phyloP scores from a whole-genome alignment of 2,888 invertebrate genomes.

The Troilus luridus region DNA sequence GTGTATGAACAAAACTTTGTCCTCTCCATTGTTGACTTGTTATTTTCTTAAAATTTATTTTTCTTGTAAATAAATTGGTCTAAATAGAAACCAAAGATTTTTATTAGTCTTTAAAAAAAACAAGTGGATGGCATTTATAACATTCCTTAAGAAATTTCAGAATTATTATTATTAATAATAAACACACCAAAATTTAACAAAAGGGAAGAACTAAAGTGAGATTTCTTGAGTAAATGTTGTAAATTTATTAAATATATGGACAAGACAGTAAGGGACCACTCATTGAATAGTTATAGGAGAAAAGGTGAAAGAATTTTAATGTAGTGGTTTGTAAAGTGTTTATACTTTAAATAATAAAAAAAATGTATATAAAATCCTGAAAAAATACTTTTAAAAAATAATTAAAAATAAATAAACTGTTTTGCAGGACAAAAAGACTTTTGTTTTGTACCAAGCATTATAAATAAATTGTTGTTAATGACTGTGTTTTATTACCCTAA shows the following conservation, averaged over 20 bases:
- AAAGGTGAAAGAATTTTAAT: conserved; percentile 28
- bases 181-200: neutral
- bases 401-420: conserved; percentile 35
- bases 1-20: neutral
- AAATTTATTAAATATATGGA: neutral
- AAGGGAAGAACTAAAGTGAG: neutral
- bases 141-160: conserved; percentile 10
- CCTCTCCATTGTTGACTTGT: conserved; percentile 2
- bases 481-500: conserved; percentile 32
- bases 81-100: conserved; percentile 49
- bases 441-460: conserved; percentile 42
- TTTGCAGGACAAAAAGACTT: conserved; percentile 33
- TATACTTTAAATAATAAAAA: conserved; percentile 25
- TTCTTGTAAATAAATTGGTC: conserved; percentile 23
- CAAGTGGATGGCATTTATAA: neutral
- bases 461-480: conserved; percentile 24
- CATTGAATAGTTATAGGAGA: conserved; percentile 12
- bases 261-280: conserved; percentile 31
- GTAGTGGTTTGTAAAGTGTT: conserved; percentile 43
- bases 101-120: neutral
- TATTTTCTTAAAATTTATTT: neutral
- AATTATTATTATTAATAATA: neutral
- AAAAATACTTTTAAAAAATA: neutral
- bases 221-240: neutral
- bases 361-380: neutral